These are phyloP conservation scores for Koerneria pararmatus DNA, from an alignment of 2,888 invertebrate species.

Conservation along the genomic window DNA sequence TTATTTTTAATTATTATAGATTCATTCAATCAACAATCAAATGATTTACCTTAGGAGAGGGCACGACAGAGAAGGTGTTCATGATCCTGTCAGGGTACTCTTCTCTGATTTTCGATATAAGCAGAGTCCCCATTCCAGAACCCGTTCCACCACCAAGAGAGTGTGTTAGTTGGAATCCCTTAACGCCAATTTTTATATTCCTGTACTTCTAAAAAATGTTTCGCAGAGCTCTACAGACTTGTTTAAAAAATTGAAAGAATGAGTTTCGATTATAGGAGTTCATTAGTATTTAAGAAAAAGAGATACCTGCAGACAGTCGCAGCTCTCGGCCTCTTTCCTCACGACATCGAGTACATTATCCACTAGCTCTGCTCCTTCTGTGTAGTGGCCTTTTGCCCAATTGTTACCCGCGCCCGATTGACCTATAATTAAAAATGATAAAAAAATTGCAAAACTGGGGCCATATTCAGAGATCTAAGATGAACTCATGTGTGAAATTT, in stretches of 20 bases:
- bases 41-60: conserved; percentile 76
- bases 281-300: neutral
- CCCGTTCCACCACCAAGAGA: conserved; percentile 83
- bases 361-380: conserved; percentile 72
- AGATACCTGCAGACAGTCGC: conserved; percentile 43
- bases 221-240: neutral
- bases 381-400: conserved; percentile 88
- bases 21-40: no score
- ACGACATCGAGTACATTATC: conserved; percentile 67
- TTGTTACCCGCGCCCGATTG: conserved; percentile 76
- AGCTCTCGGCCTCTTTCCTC: conserved; percentile 67
- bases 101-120: conserved; percentile 90
- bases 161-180: conserved; percentile 79
- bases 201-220: neutral
- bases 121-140: conserved; percentile 79
- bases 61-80: conserved; percentile 90
- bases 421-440: no score
- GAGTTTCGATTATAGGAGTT: neutral
- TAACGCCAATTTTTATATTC: conserved; percentile 15
- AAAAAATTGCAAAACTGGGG: no score
- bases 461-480: no score
- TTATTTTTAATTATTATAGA: no score
- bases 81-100: conserved; percentile 95
- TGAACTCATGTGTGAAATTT: no score
- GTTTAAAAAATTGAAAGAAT: neutral